Conservation (phyloP, 2,797 vertebrate species). For the Lepilemur ruficaudatus region DNA sequence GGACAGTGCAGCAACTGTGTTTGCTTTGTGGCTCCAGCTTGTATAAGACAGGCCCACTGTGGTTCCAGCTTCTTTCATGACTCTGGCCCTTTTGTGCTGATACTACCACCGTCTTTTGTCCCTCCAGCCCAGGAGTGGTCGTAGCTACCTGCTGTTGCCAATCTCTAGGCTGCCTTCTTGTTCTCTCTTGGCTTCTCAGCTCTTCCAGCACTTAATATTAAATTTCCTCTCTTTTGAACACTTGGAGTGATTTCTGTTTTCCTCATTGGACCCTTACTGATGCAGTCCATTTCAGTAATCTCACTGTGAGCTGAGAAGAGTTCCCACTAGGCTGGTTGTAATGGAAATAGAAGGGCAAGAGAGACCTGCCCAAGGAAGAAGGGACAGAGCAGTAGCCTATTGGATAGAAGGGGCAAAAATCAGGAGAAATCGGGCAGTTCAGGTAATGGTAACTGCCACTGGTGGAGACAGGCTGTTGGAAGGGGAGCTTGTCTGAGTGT, state of each 20-base stretch:
- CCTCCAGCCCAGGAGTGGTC: too few relatives aligned
- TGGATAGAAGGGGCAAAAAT: background rate
- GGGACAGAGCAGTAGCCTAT: background rate
- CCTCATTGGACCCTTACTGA: background rate
- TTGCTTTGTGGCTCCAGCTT: background rate
- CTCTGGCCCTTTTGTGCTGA: background rate
- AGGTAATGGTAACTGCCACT: too few relatives aligned
- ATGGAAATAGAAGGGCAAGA: background rate
- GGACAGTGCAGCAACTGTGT: background rate
- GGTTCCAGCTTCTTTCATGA: background rate
- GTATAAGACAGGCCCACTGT: background rate
- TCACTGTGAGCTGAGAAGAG: background rate
- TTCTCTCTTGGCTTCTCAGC: background rate
- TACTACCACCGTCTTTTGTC: background rate
- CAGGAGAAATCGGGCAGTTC: background rate
- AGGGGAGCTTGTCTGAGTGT: background rate
- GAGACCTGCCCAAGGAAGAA: background rate
- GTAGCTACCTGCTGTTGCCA: background rate
- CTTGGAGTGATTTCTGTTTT: background rate
- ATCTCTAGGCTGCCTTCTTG: background rate
- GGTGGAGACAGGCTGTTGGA: background rate
- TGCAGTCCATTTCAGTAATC: background rate
- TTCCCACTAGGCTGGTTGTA: background rate
- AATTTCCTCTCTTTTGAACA: background rate
- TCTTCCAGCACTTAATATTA: background rate